Evolutionary conservation across 2,888 invertebrate genomes (phyloP).

Genomic region (Adineta ricciae): DNA sequence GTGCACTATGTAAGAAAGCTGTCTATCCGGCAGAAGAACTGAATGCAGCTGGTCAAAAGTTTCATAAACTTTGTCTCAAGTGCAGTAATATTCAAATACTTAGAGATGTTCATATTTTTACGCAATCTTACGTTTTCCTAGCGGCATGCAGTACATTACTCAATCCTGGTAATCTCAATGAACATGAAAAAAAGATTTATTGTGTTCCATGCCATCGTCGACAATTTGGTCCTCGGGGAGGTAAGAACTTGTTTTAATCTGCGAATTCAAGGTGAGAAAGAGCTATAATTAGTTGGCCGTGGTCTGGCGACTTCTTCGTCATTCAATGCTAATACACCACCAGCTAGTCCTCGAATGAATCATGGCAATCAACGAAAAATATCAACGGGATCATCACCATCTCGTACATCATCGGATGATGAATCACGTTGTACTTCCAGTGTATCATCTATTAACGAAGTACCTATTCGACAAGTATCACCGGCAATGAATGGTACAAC

Average conservation of each 20-base stretch:
- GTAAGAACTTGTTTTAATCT: neutral
- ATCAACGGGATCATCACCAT: neutral
- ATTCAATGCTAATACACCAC: neutral
- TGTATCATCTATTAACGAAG: neutral
- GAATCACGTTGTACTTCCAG: neutral
- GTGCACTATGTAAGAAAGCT: constrained; percentile 26
- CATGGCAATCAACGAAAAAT: neutral
- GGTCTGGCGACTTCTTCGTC: neutral
- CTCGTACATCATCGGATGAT: neutral
- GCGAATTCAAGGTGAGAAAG: too few relatives aligned
- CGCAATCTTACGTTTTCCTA: neutral
- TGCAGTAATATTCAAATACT: neutral
- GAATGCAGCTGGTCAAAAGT: constrained; percentile 28
- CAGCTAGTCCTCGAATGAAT: neutral
- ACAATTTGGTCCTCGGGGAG: constrained; percentile 28
- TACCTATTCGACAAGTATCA: neutral
- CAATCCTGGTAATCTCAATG: constrained; percentile 27
- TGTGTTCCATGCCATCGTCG: constrained; percentile 29
- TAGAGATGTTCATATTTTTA: neutral
- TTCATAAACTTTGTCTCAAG: constrained; percentile 31
- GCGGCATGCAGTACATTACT: constrained; percentile 27
- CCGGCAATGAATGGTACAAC: neutral
- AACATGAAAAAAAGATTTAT: constrained; percentile 25
- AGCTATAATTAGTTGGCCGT: neutral
- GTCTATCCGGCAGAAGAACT: constrained; percentile 32